A percentile compares a stretch with the other conserved stretches of the same genome.
Conservation (phyloP, 2,888 invertebrate species). For the Chrysotoxum bicinctum region DNA sequence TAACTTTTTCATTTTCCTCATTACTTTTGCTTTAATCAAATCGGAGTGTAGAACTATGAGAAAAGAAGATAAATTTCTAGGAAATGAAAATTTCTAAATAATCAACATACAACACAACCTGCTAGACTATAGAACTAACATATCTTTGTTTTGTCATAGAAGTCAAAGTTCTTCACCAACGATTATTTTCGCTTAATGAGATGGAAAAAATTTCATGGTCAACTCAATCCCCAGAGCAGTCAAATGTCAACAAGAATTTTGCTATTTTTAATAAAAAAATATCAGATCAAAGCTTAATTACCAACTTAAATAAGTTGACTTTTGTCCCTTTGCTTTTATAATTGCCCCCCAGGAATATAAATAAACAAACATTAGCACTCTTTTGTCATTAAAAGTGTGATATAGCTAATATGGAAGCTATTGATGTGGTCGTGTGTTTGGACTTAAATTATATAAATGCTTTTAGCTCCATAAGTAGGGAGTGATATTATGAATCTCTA, state of each 20-base stretch:
- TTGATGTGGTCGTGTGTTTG: neutral
- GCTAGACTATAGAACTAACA: neutral
- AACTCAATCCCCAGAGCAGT: slow-evolving; percentile 27
- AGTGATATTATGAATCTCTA: neutral
- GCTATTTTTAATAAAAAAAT: slow-evolving; percentile 35
- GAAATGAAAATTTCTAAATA: neutral
- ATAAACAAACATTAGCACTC: slow-evolving; percentile 11
- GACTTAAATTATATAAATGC: neutral
- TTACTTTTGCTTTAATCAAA: too few relatives aligned
- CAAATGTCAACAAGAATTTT: slow-evolving; percentile 59
- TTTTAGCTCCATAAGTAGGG: neutral
- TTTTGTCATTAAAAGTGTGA: neutral
- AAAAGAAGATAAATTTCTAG: too few relatives aligned
- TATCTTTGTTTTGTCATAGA: neutral
- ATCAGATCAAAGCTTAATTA: slow-evolving; percentile 66
- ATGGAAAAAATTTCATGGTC: slow-evolving; percentile 48
- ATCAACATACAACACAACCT: neutral
- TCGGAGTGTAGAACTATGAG: too few relatives aligned
- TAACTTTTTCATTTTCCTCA: too few relatives aligned
- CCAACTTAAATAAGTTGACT: slow-evolving; percentile 43
- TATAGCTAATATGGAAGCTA: neutral
- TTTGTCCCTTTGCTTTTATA: slow-evolving; percentile 33
- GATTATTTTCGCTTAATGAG: slow-evolving; percentile 40
- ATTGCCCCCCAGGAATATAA: slow-evolving; percentile 29
- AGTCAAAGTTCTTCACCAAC: slow-evolving; percentile 48